Base-by-base conservation (phyloP, 2,888 invertebrate species). In the Plusia festucae region DNA sequence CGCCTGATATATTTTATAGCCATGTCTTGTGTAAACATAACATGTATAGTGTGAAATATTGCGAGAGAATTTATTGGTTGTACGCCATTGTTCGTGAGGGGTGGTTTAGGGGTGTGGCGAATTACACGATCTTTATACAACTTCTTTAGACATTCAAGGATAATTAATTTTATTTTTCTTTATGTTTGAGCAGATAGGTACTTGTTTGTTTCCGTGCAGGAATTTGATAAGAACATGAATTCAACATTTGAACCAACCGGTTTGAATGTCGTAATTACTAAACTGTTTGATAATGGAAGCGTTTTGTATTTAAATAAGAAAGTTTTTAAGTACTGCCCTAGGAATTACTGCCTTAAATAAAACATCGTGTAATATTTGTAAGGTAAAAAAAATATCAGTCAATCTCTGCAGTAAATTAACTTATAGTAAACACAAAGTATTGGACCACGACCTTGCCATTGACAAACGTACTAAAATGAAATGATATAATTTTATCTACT, bases 21-120 rank as follows among this genome's bases (percentile, higher is more conserved):
- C 90, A 82, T 91, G 89, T 89, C 93, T 94, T 93, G 94, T 92
- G 93, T 94, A 95, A 95, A 94, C 95, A 95, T 86, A 75, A 83
- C 89, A 87, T 85, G 85, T 89, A 90, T 88, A 91, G 92, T 92
- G 93, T 93, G 91, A 93, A 93, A 91, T 93, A 91, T 93, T 92
- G 91, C 91, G 87, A 88, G 90, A 86, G 88, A 88, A 91, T 93
- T 94, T 95, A 94, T 94, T 88, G 92, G 90, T 86, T 90, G 89
- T 90, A 88, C 73, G 70, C 75, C 66, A 91, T 94, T 94, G 93
- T 94, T 90, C 85, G 73, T 78, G 81, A 85, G 86, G 89, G 90
- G 90, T 89, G 85, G 71, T 60, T 68, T 60, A 68, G 59, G 82
- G 85, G 81, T 83, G 82, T 82, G 85, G 79, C 73, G 70, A 76